A percentile compares a stretch with the other conserved stretches of the same genome.
Evolutionary conservation across 2,797 vertebrate species (phyloP).

Genomic region (Cossypha caffra): DNA sequence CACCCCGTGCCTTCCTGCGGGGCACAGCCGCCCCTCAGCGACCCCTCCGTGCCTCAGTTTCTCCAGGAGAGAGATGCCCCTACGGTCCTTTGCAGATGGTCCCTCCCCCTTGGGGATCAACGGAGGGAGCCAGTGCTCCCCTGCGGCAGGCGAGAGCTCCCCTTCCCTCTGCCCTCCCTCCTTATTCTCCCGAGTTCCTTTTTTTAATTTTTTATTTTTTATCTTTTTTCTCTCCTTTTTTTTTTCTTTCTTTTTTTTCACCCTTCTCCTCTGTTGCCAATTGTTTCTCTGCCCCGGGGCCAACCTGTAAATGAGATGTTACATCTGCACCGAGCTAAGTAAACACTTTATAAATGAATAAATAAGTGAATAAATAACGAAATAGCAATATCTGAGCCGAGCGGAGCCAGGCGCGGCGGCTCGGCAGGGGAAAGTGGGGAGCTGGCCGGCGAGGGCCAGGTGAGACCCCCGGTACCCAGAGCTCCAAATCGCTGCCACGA

Average conservation of each 20-base stretch:
- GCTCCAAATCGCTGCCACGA: not conserved
- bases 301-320: slow-evolving; percentile 83
- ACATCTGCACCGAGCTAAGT: slow-evolving; percentile 79
- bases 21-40: accelerated
- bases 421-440: not conserved
- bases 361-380: slow-evolving; percentile 81
- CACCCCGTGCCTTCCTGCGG: too few species aligned
- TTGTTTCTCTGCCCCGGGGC: slow-evolving; percentile 78
- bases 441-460: accelerated
- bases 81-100: not conserved
- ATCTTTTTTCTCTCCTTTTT: accelerated
- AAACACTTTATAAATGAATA: slow-evolving; percentile 83
- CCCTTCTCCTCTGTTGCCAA: slow-evolving; percentile 55
- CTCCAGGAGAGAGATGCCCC: not conserved
- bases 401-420: not conserved
- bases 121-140: not conserved
- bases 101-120: not conserved
- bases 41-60: not conserved
- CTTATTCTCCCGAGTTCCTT: slow-evolving; percentile 44
- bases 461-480: not conserved
- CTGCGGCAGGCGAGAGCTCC: not conserved
- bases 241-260: accelerated
- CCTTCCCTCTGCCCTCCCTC: not conserved
- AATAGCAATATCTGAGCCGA: slow-evolving; percentile 34
- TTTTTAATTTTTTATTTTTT: too few species aligned